Evolutionary conservation across 2,797 vertebrate species (phyloP).

Genomic region (Rhynchotus rufescens): DNA sequence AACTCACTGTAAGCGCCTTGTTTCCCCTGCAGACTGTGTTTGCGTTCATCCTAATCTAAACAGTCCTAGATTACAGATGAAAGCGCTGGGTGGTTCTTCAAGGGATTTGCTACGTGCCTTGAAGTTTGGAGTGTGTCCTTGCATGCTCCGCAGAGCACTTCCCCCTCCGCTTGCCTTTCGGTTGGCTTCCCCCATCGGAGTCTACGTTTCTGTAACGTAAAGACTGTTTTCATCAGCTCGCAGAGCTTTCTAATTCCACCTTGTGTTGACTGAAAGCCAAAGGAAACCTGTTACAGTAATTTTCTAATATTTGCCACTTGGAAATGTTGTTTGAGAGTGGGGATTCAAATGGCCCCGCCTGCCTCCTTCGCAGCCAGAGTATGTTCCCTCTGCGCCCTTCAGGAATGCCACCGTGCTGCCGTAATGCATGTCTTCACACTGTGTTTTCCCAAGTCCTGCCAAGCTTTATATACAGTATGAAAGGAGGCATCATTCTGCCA

Average conservation of each 20-base stretch:
- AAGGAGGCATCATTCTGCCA: background rate
- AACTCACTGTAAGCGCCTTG: background rate
- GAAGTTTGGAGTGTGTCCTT: rapidly evolving
- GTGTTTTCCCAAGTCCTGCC: background rate
- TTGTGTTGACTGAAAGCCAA: background rate
- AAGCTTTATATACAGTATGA: background rate
- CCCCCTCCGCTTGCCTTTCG: rapidly evolving
- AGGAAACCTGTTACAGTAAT: background rate
- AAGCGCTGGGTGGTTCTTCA: background rate
- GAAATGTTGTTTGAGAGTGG: background rate
- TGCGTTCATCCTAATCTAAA: background rate
- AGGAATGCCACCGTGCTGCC: background rate
- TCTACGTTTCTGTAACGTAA: background rate
- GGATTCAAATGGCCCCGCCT: background rate
- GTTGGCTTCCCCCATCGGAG: background rate
- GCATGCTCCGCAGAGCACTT: background rate
- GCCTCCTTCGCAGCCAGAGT: background rate
- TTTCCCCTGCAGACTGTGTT: background rate
- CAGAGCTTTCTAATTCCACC: background rate
- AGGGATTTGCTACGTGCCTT: rapidly evolving
- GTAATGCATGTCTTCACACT: background rate
- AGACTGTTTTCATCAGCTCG: background rate
- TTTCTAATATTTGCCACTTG: background rate
- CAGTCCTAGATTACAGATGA: background rate
- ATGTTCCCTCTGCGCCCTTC: rapidly evolving